These are phyloP conservation scores for Lethenteron camtschaticum DNA, from an alignment of 2,113 vertebrate genomes.

Conservation along the genomic window DNA sequence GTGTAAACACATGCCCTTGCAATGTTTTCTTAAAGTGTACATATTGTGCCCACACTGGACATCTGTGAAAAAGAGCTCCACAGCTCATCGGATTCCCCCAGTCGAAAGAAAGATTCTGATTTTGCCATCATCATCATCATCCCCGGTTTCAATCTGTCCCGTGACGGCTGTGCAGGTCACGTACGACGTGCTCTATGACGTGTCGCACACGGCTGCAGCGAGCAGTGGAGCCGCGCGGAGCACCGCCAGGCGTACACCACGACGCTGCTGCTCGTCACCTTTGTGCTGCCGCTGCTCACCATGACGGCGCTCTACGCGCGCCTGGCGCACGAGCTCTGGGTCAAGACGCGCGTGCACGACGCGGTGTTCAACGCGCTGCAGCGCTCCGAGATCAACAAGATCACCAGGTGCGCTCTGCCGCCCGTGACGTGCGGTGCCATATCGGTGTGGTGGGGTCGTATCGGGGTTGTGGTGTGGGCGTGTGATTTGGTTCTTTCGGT, in stretches of 20 bases:
- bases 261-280: slow-evolving; percentile 13
- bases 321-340: slow-evolving; percentile 16
- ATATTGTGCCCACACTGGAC: slow-evolving; percentile 7
- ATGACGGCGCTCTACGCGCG: slow-evolving; percentile 15
- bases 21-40: no score
- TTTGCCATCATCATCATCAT: not conserved
- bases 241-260: slow-evolving; percentile 14
- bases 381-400: slow-evolving; percentile 17
- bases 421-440: no score
- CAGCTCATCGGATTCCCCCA: not conserved
- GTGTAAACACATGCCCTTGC: no score
- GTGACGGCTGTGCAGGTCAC: slow-evolving; percentile 10
- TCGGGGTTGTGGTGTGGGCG: no score
- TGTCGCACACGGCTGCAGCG: slow-evolving; percentile 15
- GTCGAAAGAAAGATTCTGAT: not conserved
- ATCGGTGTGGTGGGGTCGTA: no score
- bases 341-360: slow-evolving; percentile 15
- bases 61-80: slow-evolving; percentile 11
- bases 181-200: slow-evolving; percentile 17
- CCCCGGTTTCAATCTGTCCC: no score
- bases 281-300: slow-evolving; percentile 14
- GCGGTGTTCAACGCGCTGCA: slow-evolving; percentile 15
- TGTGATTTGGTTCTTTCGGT: no score
- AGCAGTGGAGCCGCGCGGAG: slow-evolving; percentile 13
- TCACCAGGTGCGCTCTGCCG: slow-evolving; percentile 12